These are phyloP conservation scores for Coelinius sp. DNA, from an alignment of 2,888 invertebrate genomes.

Conservation along the genomic window DNA sequence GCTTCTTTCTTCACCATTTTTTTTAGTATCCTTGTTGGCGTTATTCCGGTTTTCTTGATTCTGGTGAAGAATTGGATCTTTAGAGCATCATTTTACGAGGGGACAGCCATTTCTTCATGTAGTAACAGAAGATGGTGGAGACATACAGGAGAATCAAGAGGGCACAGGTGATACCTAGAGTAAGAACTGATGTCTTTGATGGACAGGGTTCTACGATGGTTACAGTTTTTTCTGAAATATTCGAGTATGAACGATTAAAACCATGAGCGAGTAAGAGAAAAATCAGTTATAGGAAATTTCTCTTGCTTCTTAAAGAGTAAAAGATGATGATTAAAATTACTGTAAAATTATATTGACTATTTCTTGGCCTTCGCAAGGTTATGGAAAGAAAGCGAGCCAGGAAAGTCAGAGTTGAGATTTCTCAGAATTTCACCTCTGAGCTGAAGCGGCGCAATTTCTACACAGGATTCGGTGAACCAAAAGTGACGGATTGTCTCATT, in stretches of 20 bases:
- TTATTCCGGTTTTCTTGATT: constrained; percentile 39
- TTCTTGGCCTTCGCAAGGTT: too few relatives aligned
- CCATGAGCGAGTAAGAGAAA: too few relatives aligned
- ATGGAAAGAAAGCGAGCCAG: too few relatives aligned
- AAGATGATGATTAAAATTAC: too few relatives aligned
- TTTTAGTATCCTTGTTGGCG: not conserved
- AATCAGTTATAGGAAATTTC: too few relatives aligned
- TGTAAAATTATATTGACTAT: too few relatives aligned
- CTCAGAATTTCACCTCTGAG: too few relatives aligned
- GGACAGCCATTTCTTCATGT: constrained; percentile 92
- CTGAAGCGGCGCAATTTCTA: too few relatives aligned
- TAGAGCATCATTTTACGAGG: constrained; percentile 86
- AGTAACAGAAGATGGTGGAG: constrained; percentile 92
- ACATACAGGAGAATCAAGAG: constrained; percentile 90
- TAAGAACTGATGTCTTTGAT: constrained; percentile 91
- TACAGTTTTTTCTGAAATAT: constrained; percentile 85
- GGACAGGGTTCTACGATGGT: constrained; percentile 93
- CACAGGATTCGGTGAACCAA: too few relatives aligned
- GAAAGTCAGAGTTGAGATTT: too few relatives aligned
- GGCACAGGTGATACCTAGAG: constrained; percentile 92
- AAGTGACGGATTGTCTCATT: too few relatives aligned
- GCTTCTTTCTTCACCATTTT: not conserved
- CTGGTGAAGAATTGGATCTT: constrained; percentile 49
- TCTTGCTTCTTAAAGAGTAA: too few relatives aligned
- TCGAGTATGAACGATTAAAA: not conserved